These are phyloP conservation scores for Ochropacha duplaris DNA, from an alignment of 2,888 invertebrate species.

Conservation along the genomic window DNA sequence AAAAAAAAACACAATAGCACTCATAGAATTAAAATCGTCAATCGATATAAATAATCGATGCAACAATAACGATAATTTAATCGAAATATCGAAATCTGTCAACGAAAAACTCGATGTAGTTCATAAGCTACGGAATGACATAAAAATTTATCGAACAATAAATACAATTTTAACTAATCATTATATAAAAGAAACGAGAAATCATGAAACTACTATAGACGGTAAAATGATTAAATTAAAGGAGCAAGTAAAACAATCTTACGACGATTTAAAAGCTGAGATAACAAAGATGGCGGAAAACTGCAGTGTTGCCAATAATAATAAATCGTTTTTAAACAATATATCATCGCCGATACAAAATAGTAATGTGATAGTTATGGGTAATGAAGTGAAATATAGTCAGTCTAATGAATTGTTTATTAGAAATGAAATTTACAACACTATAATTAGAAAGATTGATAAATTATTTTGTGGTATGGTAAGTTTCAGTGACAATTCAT, in stretches of 20 bases:
- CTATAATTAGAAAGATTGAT: slow-evolving; percentile 72
- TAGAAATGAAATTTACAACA: slow-evolving; percentile 70
- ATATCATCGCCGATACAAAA: slow-evolving; percentile 58
- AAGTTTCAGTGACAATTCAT: slow-evolving; percentile 38
- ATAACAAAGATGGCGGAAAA: slow-evolving; percentile 51
- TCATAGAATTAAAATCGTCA: slow-evolving; percentile 61
- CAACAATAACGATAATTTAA: slow-evolving; percentile 53
- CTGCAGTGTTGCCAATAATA: slow-evolving; percentile 50
- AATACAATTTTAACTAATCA: slow-evolving; percentile 76
- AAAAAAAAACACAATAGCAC: slow-evolving; percentile 66
- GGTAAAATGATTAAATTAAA: slow-evolving; percentile 65
- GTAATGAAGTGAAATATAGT: slow-evolving; percentile 58
- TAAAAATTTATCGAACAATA: slow-evolving; percentile 74
- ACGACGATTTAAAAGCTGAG: slow-evolving; percentile 60
- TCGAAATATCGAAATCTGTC: slow-evolving; percentile 61
- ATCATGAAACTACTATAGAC: slow-evolving; percentile 64
- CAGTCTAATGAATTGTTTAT: slow-evolving; percentile 59
- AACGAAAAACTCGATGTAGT: slow-evolving; percentile 76
- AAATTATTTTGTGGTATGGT: slow-evolving; percentile 74
- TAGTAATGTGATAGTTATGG: slow-evolving; percentile 64
- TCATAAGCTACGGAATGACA: slow-evolving; percentile 71
- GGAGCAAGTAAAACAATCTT: slow-evolving; percentile 60
- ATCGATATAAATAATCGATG: slow-evolving; percentile 51
- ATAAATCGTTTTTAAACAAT: slow-evolving; percentile 35
- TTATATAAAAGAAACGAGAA: slow-evolving; percentile 68